A percentile compares a stretch with the other conserved stretches of the same genome.
Evolutionary conservation across 2,113 vertebrate genomes (phyloP).

Genomic region (Anser brachyrhynchus): DNA sequence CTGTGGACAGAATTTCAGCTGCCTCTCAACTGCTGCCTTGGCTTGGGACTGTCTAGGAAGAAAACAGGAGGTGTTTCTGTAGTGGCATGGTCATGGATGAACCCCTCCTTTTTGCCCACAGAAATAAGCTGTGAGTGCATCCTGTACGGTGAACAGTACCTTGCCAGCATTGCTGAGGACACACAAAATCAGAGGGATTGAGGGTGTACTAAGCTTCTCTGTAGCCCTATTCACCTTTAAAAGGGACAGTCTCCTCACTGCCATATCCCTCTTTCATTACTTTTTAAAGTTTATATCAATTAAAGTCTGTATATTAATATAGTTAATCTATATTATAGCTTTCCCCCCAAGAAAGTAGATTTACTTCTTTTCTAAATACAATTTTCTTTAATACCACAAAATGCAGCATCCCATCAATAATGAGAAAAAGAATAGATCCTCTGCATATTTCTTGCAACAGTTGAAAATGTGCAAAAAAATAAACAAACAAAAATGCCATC

Average conservation of each 20-base stretch:
- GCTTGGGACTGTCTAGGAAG: neutral
- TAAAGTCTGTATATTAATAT: neutral
- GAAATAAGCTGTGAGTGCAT: neutral
- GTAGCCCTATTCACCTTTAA: neutral
- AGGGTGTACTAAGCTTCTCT: neutral
- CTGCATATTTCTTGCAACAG: neutral
- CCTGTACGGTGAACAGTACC: neutral
- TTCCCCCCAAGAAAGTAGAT: neutral
- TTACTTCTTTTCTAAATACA: neutral
- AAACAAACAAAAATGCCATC: neutral
- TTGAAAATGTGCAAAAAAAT: neutral
- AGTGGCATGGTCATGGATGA: neutral
- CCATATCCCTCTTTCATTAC: neutral
- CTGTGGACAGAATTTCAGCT: neutral
- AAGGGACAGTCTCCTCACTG: neutral
- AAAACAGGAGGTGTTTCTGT: neutral
- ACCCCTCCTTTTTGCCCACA: neutral
- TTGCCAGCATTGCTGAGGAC: neutral
- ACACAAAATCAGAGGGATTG: neutral
- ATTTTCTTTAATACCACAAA: neutral
- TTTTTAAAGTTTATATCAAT: neutral
- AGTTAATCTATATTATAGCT: neutral
- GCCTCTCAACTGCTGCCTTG: neutral
- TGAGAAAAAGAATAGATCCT: neutral
- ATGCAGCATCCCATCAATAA: neutral